Percentiles rank a stretch among this genome's conserved stretches.
Conservation (phyloP, 2,888 invertebrate species). For the Chydorus sphaericus region DNA sequence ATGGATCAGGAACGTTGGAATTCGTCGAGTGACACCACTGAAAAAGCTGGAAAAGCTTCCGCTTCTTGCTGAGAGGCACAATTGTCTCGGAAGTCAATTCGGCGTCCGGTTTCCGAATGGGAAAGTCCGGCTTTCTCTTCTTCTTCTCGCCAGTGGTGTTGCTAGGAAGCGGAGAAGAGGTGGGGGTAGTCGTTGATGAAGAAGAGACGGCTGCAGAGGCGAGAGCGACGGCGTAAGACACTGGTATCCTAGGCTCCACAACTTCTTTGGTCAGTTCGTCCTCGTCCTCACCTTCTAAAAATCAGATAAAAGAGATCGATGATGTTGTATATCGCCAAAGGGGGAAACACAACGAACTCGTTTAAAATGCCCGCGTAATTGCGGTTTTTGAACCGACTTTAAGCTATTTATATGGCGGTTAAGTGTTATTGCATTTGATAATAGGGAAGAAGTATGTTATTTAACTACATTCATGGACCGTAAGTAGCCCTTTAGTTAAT, state of each 20-base stretch:
- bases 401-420: too few relatives aligned
- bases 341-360: too few relatives aligned
- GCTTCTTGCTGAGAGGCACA: conserved; percentile 58
- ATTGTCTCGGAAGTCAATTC: conserved; percentile 57
- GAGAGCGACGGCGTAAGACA: conserved; percentile 3
- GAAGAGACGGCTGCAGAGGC: background rate
- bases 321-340: too few relatives aligned
- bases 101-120: conserved; percentile 47
- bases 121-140: conserved; percentile 68
- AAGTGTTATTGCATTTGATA: too few relatives aligned
- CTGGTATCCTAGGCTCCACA: background rate
- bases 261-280: background rate
- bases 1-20: too few relatives aligned
- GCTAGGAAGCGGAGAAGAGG: background rate
- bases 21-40: background rate
- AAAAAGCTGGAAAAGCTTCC: conserved; percentile 26
- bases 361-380: too few relatives aligned
- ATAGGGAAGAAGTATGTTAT: too few relatives aligned
- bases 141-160: conserved; percentile 29
- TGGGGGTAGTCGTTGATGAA: background rate
- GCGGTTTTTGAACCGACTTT: too few relatives aligned
- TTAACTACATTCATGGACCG: too few relatives aligned
- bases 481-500: too few relatives aligned
- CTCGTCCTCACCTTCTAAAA: too few relatives aligned
- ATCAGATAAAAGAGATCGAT: too few relatives aligned